These are phyloP conservation scores for Labeo calbasu DNA, from an alignment of 2,797 vertebrate genomes.

Conservation along the genomic window DNA sequence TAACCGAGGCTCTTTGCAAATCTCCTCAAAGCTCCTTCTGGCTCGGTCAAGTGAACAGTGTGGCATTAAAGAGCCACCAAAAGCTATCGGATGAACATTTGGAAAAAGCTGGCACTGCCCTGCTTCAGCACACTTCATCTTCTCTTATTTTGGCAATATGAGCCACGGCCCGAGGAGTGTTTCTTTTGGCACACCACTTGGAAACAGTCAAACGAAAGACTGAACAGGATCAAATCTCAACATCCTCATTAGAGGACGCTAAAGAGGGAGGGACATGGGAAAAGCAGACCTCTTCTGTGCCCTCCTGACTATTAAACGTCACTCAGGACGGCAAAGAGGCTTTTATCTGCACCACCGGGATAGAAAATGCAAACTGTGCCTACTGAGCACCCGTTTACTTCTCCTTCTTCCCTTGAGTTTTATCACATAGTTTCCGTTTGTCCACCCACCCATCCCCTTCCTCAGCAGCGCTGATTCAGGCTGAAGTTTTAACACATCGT, in stretches of 20 bases:
- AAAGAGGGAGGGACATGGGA: slow-evolving; percentile 63
- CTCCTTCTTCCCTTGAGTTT: slow-evolving; percentile 53
- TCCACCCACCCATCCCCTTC: slow-evolving; percentile 73
- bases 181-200: slow-evolving; percentile 73
- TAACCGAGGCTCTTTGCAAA: slow-evolving; percentile 8
- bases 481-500: slow-evolving; percentile 60
- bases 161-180: slow-evolving; percentile 65
- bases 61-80: slow-evolving; percentile 30
- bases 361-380: slow-evolving; percentile 53
- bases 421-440: slow-evolving; percentile 68
- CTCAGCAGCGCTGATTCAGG: slow-evolving; percentile 57
- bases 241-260: slow-evolving; percentile 66
- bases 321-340: slow-evolving; percentile 57
- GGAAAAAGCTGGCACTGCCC: slow-evolving; percentile 47
- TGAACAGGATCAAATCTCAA: slow-evolving; percentile 67
- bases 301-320: slow-evolving; percentile 60
- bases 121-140: slow-evolving; percentile 32
- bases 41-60: not conserved
- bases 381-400: slow-evolving; percentile 34
- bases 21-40: slow-evolving; percentile 11
- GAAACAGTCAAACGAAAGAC: slow-evolving; percentile 70
- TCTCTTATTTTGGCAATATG: slow-evolving; percentile 62
- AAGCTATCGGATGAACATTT: slow-evolving; percentile 27
- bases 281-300: slow-evolving; percentile 57
- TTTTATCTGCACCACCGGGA: slow-evolving; percentile 59